Evolutionary conservation across 92 coral and sea anemone species (phyloP).

Genomic region (Porites lobata): DNA sequence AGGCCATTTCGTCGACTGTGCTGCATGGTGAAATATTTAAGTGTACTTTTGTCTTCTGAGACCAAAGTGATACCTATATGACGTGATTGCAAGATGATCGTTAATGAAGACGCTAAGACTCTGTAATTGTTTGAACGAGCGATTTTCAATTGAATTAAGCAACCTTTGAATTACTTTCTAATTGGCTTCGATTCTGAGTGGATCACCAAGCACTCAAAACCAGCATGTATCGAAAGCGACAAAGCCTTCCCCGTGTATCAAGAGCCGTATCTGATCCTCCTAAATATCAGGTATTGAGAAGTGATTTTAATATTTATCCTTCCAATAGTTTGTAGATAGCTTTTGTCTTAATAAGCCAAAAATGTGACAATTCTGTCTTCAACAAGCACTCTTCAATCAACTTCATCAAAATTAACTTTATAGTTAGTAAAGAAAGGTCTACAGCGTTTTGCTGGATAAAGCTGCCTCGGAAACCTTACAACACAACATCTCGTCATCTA

Average conservation of each 20-base stretch:
- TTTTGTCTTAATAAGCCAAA: conserved; percentile 2
- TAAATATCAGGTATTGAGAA: conserved; percentile 14
- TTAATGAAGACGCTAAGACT: not conserved
- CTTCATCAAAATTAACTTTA: too few species aligned
- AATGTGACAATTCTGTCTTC: not conserved
- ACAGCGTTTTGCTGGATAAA: too few species aligned
- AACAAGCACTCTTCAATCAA: not conserved
- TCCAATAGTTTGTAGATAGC: not conserved
- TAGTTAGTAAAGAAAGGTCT: too few species aligned
- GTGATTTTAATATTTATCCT: not conserved
- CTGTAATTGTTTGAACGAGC: not conserved
- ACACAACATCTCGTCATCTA: too few species aligned
- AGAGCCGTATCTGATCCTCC: conserved; percentile 18
- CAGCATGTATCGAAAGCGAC: conserved; percentile 14
- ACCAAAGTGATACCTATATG: too few species aligned
- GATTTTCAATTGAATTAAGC: conserved; percentile 28
- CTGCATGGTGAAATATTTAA: too few species aligned
- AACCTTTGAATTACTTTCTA: conserved; percentile 25
- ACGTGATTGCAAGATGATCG: too few species aligned
- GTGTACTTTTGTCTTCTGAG: too few species aligned
- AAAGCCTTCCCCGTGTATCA: conserved; percentile 17
- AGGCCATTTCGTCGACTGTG: not conserved
- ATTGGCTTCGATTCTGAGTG: conserved; percentile 13
- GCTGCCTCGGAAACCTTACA: too few species aligned
- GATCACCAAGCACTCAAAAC: not conserved